Percentiles rank a stretch among this genome's conserved stretches.
These are phyloP conservation scores for Polylopha cassiicola DNA, from an alignment of 2,888 invertebrate genomes.

Conservation along the genomic window DNA sequence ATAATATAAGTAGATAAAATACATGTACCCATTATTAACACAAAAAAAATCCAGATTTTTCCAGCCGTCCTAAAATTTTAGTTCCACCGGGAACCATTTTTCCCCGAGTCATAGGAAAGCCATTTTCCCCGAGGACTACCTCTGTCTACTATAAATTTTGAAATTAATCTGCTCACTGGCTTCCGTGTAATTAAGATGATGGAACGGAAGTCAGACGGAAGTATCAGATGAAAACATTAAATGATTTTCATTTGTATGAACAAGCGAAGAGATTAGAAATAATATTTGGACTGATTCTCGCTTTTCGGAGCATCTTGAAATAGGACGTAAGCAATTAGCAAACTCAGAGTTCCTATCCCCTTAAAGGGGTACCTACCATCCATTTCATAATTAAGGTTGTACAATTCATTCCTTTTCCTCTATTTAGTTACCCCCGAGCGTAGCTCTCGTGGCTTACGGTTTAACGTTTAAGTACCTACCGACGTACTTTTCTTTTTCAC, in stretches of 20 bases:
- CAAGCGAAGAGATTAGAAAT: too few species aligned
- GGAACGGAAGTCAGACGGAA: slow-evolving; percentile 10
- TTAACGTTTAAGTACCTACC: slow-evolving; percentile 29
- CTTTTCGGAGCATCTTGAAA: slow-evolving; percentile 5
- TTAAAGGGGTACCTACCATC: slow-evolving; percentile 20
- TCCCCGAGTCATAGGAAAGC: slow-evolving; percentile 11
- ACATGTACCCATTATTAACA: too few species aligned
- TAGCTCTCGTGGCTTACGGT: slow-evolving; percentile 29
- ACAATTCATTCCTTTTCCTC: slow-evolving; percentile 29
- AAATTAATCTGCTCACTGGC: slow-evolving; percentile 19
- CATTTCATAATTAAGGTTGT: slow-evolving; percentile 41
- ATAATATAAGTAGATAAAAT: too few species aligned
- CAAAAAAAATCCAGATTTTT: too few species aligned
- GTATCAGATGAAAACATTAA: too few species aligned
- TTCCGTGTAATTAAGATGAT: slow-evolving; percentile 18
- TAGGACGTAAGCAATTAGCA: slow-evolving; percentile 9
- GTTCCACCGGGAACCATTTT: slow-evolving; percentile 12
- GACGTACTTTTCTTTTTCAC: slow-evolving; percentile 28
- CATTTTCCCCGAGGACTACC: slow-evolving; percentile 8
- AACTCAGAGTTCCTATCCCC: slow-evolving; percentile 2
- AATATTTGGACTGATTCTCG: too few species aligned
- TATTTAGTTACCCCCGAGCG: slow-evolving; percentile 31
- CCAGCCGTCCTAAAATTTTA: not conserved
- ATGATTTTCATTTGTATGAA: too few species aligned
- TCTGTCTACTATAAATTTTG: slow-evolving; percentile 18